phyloP scores from a whole-genome alignment of 2,113 vertebrate genomes.

The Arothron firmamentum region DNA sequence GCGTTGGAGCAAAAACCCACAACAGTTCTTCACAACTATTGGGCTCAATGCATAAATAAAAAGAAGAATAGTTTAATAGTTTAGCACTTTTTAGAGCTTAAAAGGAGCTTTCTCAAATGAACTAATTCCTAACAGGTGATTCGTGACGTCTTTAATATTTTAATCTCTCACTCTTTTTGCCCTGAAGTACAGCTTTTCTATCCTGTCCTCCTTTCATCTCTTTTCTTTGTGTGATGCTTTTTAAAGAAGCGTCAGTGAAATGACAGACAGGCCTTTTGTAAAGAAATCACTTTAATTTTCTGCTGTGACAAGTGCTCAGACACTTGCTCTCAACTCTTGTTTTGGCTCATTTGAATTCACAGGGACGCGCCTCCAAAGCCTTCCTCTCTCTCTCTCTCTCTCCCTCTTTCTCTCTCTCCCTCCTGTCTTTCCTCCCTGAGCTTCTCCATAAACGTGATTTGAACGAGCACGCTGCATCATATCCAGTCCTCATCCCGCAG shows the following conservation, averaged over 20 bases:
- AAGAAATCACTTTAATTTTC: constrained; percentile 8
- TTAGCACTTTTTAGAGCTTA: background rate
- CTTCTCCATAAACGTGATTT: no score
- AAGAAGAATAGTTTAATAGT: background rate
- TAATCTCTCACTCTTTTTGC: background rate
- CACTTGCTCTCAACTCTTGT: background rate
- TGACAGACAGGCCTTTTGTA: constrained; percentile 9
- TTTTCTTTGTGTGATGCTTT: constrained; percentile 7
- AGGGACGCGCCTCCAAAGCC: constrained; percentile 4
- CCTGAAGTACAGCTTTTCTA: background rate
- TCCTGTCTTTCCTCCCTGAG: no score
- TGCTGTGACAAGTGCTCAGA: background rate
- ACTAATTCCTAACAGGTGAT: no score
- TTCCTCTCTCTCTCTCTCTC: background rate
- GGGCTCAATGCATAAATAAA: background rate
- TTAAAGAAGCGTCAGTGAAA: constrained; percentile 2
- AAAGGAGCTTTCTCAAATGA: background rate
- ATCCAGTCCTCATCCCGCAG: constrained; percentile 17
- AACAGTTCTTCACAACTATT: no score
- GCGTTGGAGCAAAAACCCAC: no score
- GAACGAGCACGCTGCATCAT: background rate
- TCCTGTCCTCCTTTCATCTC: background rate
- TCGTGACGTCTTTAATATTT: no score
- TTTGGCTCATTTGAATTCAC: constrained; percentile 13
- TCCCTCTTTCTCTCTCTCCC: background rate